Evolutionary conservation across 2,888 invertebrate species (phyloP).

Genomic region (Byasa hedistus): DNA sequence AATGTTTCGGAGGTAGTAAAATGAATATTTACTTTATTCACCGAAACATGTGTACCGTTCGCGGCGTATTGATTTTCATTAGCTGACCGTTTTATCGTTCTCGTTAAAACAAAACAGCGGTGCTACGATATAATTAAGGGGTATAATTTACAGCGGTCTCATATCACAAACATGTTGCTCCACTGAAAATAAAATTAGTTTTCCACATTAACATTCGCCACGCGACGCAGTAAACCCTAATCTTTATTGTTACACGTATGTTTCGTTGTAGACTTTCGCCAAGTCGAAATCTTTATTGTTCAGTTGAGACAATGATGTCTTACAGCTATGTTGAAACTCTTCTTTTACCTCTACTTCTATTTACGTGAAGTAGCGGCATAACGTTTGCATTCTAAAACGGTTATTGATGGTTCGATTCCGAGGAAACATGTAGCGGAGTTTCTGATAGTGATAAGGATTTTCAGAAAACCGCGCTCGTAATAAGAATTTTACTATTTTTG

Average conservation of each 20-base stretch:
- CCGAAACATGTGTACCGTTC: slow-evolving; percentile 2
- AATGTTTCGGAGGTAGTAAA: too few species aligned
- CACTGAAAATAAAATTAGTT: slow-evolving; percentile 60
- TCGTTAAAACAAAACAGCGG: slow-evolving; percentile 59
- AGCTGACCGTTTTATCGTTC: slow-evolving; percentile 47
- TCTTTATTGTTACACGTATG: slow-evolving; percentile 56
- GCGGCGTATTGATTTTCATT: slow-evolving; percentile 49
- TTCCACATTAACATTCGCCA: slow-evolving; percentile 56
- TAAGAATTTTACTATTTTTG: too few species aligned
- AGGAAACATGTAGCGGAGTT: too few species aligned
- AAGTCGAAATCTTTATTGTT: not conserved
- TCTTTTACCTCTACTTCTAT: too few species aligned
- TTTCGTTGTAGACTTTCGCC: slow-evolving; percentile 17
- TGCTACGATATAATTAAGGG: slow-evolving; percentile 62
- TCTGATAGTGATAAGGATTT: too few species aligned
- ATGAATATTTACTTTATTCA: too few species aligned
- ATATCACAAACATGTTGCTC: slow-evolving; percentile 70
- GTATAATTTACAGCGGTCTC: slow-evolving; percentile 63
- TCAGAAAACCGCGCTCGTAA: too few species aligned
- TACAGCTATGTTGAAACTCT: too few species aligned
- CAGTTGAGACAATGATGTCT: too few species aligned
- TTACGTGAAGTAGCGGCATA: too few species aligned
- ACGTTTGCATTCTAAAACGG: too few species aligned
- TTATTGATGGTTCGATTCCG: too few species aligned
- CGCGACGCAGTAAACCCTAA: slow-evolving; percentile 64